These are phyloP conservation scores for Ptiloglossa arizonensis DNA, from an alignment of 1,140 invertebrate genomes.

Conservation along the genomic window DNA sequence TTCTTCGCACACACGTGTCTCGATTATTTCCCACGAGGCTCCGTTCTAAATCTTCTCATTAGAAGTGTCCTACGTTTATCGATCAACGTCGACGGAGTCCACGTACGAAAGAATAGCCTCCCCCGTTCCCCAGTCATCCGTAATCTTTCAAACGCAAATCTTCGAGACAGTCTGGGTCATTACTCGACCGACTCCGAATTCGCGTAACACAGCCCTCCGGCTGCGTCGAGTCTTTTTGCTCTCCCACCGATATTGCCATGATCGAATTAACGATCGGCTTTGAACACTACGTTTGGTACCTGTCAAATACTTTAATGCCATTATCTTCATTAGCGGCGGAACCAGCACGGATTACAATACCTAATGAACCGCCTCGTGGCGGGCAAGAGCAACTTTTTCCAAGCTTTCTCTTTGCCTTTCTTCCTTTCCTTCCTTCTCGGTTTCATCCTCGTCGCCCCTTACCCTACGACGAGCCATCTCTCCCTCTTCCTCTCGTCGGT, in stretches of 20 bases:
- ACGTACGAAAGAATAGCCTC: constrained; percentile 28
- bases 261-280: constrained; percentile 74
- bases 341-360: constrained; percentile 77
- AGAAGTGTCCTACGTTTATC: not conserved
- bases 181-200: constrained; percentile 52
- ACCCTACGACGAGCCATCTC: too few species aligned
- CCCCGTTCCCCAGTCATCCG: too few species aligned
- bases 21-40: too few species aligned
- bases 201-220: constrained; percentile 31
- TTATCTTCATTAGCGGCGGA: constrained; percentile 78
- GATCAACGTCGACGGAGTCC: not conserved
- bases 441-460: not conserved
- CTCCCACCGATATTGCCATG: constrained; percentile 51
- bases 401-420: constrained; percentile 56
- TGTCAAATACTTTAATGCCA: constrained; percentile 78
- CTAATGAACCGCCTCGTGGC: constrained; percentile 77
- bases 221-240: constrained; percentile 56
- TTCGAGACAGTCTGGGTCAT: constrained; percentile 46
- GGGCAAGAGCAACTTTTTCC: constrained; percentile 73
- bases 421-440: constrained; percentile 17
- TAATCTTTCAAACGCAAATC: constrained; percentile 24
- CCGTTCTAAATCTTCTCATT: not conserved
- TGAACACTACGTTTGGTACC: constrained; percentile 74
- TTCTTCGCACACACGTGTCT: too few species aligned
- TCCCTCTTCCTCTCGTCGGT: constrained; percentile 6